Percentiles rank a stretch among this genome's conserved stretches.
phyloP scores from a whole-genome alignment of 1,140 invertebrate genomes.

The Ridgeia piscesae region DNA sequence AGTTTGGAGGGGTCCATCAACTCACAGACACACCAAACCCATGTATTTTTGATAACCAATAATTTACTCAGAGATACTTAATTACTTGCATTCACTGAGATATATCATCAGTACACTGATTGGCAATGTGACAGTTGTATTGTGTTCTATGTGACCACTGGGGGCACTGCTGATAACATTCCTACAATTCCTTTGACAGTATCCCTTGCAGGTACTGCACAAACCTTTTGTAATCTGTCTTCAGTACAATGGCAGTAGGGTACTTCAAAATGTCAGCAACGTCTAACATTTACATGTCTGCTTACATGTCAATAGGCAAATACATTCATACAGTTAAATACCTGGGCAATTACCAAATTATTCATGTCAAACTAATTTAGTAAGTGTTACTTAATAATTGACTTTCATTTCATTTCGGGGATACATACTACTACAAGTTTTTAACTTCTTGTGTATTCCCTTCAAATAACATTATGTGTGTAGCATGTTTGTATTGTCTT shows the following conservation, averaged over 20 bases:
- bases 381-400: too few species aligned
- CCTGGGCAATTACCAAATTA: too few species aligned
- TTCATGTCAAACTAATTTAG: too few species aligned
- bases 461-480: too few species aligned
- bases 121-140: background rate
- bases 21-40: background rate
- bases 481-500: too few species aligned
- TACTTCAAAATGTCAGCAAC: background rate
- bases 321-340: too few species aligned
- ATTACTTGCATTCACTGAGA: background rate
- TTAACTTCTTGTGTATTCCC: too few species aligned
- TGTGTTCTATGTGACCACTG: background rate
- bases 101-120: background rate
- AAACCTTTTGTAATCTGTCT: background rate
- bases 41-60: background rate
- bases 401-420: too few species aligned
- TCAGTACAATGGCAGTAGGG: too few species aligned
- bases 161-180: background rate
- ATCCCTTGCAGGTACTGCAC: background rate
- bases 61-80: background rate
- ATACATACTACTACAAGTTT: too few species aligned
- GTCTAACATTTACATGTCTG: background rate
- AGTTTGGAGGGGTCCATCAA: background rate
- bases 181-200: background rate
- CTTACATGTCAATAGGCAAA: background rate